These are phyloP conservation scores for Falco cherrug DNA, from an alignment of 2,797 vertebrate species.

Conservation along the genomic window DNA sequence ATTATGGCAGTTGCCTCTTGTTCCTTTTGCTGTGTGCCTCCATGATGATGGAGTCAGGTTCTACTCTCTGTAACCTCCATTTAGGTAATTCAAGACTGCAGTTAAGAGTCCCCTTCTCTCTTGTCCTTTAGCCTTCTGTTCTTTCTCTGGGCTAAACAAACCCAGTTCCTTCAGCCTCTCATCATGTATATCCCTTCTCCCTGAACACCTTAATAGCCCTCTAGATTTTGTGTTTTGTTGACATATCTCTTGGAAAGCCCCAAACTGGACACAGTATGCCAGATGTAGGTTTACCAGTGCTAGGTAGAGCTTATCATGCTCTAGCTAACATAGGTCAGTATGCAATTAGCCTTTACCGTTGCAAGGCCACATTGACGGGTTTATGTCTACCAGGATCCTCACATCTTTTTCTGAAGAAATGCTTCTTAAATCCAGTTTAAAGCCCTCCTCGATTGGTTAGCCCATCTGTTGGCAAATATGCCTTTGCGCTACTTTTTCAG, in stretches of 20 bases:
- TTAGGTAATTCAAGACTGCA: background rate
- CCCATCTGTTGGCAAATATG: background rate
- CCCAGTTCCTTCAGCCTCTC: background rate
- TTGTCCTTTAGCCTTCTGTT: background rate
- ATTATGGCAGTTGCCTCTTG: background rate
- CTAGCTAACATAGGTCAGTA: background rate
- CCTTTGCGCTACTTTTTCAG: background rate
- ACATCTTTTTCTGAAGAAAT: background rate
- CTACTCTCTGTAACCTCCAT: background rate
- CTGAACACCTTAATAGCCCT: background rate
- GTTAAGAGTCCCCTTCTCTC: background rate
- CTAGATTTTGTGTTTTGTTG: background rate
- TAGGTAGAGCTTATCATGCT: background rate
- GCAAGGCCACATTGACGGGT: background rate
- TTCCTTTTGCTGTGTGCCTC: background rate
- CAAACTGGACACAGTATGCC: background rate
- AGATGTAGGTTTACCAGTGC: background rate
- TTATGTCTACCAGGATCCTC: background rate
- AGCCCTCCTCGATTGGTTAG: background rate
- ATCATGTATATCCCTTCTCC: background rate
- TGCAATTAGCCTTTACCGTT: background rate
- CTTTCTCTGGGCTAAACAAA: background rate
- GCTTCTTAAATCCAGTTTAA: background rate
- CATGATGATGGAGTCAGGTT: background rate
- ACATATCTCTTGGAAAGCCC: background rate